These are phyloP conservation scores for Ceyx margarethae DNA, from an alignment of 2,113 vertebrate genomes.

Conservation along the genomic window DNA sequence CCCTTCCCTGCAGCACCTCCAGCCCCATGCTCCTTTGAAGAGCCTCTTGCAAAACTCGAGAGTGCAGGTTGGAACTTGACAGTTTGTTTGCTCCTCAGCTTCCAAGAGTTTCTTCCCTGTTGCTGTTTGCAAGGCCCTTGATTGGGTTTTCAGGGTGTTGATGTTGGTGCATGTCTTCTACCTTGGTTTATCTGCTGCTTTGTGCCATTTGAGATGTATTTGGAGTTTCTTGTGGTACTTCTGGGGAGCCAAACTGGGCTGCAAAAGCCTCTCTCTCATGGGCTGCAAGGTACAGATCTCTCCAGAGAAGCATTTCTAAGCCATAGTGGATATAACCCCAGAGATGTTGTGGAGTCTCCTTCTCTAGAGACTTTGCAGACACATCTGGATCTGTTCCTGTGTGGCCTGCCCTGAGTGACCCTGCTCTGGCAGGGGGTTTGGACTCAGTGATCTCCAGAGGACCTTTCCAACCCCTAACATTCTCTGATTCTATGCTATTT, in stretches of 20 bases:
- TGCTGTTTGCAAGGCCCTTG: neutral
- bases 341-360: too few relatives aligned
- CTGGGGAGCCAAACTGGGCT: neutral
- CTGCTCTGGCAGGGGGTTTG: too few relatives aligned
- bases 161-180: neutral
- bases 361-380: too few relatives aligned
- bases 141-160: neutral
- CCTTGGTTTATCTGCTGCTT: neutral
- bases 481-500: neutral
- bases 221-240: neutral
- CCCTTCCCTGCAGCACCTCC: neutral
- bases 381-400: too few relatives aligned
- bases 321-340: too few relatives aligned
- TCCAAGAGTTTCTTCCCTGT: fast-evolving
- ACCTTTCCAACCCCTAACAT: too few relatives aligned
- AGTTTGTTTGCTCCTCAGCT: neutral
- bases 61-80: neutral
- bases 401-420: too few relatives aligned
- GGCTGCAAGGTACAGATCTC: neutral
- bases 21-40: neutral
- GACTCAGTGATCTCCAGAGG: too few relatives aligned
- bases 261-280: neutral
- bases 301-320: neutral
- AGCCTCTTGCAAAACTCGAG: neutral
- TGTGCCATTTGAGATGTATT: neutral